These are phyloP conservation scores for Thera obeliscata DNA, from an alignment of 2,888 invertebrate genomes.

Conservation along the genomic window DNA sequence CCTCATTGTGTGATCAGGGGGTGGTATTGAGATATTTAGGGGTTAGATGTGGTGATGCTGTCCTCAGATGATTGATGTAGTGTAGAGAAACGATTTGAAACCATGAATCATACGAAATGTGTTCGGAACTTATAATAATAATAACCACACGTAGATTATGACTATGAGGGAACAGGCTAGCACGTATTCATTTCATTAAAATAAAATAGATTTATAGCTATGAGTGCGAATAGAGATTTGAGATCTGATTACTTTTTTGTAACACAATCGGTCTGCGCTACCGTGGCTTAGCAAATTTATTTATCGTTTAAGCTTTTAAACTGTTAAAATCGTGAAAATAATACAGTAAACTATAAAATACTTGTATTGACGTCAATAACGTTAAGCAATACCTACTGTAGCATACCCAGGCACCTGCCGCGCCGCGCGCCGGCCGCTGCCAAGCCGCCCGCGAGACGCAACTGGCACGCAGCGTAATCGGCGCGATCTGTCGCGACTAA, in stretches of 20 bases:
- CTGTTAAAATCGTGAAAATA: not conserved
- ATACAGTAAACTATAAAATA: not conserved
- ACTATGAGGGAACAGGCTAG: no score
- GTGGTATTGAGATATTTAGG: constrained; percentile 35
- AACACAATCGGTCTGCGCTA: no score
- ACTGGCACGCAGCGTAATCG: constrained; percentile 48
- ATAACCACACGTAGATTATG: not conserved
- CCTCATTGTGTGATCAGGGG: constrained; percentile 31
- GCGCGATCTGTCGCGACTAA: constrained; percentile 61
- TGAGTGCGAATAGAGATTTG: no score
- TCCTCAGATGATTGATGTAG: constrained; percentile 26
- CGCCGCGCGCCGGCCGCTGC: constrained; percentile 9
- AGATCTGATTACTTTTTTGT: no score
- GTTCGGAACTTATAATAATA: constrained; percentile 4
- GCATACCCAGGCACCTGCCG: constrained; percentile 27
- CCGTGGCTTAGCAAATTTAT: no score
- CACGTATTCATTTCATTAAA: no score
- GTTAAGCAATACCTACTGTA: constrained; percentile 15
- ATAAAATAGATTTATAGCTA: no score
- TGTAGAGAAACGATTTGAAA: constrained; percentile 14
- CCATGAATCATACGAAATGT: constrained; percentile 18
- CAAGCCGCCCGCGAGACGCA: constrained; percentile 22
- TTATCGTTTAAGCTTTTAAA: no score
- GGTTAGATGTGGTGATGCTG: constrained; percentile 36
- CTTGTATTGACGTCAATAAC: not conserved